Base-by-base conservation (phyloP, 2,797 vertebrate species). In the Myoxocephalus aenaeus region DNA sequence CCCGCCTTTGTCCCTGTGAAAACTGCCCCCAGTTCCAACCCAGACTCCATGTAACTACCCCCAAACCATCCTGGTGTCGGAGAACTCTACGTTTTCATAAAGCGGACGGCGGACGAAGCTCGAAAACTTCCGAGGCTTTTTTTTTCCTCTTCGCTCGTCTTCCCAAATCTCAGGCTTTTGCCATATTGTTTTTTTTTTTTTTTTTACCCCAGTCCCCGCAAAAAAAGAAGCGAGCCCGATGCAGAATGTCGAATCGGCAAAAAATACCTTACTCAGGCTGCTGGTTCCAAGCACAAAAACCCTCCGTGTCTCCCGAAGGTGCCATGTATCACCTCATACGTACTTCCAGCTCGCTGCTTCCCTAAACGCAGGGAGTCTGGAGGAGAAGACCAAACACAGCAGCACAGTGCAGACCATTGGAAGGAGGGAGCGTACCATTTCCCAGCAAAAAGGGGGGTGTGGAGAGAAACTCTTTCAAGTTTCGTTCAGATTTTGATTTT, bases 391-490 rank as follows among this genome's bases (percentile, higher is more conserved):
- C 62, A 62, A 77, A 75, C 62, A 48, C 59, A 64, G 81, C 80
- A 61, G 84, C 77, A 27, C 81, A 8, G 79, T 34, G 77, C 73
- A 48, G 63, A 69, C 77, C 83, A 65, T 13, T 74, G 82, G 76
- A 64, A 82, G 73, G 65, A 65, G 75, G 91, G 93, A 84, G 14
- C 80, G 9, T 90, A 93, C 93, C 92, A 94, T 83, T 90, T 46
- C 69, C 17, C 61, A 15, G 7, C 22, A 11, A 63, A 18, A 76
- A 25, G 53, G 5, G 51, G 86, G 92, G 91, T 42, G 90, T 56
- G 83, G 15, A 29, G 10, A 36, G 14, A 36, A 70, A 75, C 62
- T 61, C 50, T 4, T 5, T 18, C 38, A 75, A 74, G 59, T 85
- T 85, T 44, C 12, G 2, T 34, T 25, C 3, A 1, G 7, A 14